Evolutionary conservation across 2,888 invertebrate genomes (phyloP).

Genomic region (Synergus japonicus): DNA sequence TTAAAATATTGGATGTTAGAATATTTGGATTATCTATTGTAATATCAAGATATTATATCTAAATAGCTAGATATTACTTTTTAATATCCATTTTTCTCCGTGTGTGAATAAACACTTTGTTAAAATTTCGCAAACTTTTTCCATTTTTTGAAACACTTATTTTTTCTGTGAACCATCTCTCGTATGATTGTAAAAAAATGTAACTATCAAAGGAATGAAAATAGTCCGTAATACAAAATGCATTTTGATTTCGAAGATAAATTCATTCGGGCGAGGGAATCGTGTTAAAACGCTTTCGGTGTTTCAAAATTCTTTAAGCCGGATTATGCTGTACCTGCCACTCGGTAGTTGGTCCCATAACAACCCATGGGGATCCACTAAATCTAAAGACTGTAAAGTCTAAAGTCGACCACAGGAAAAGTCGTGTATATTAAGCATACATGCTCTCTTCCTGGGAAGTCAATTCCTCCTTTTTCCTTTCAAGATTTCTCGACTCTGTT

Average conservation of each 20-base stretch:
- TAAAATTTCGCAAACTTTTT: too few relatives aligned
- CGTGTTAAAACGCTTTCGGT: conserved; percentile 75
- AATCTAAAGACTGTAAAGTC: conserved; percentile 17
- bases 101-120: too few relatives aligned
- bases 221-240: conserved; percentile 16
- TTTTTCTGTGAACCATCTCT: too few relatives aligned
- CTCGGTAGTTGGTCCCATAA: conserved; percentile 58
- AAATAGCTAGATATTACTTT: too few relatives aligned
- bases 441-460: background rate
- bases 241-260: conserved; percentile 33
- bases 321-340: conserved; percentile 71
- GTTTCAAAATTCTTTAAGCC: conserved; percentile 74
- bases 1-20: too few relatives aligned
- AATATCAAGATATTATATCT: too few relatives aligned
- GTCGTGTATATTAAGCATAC: background rate
- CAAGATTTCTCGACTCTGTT: too few relatives aligned
- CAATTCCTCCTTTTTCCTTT: background rate
- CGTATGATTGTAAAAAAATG: too few relatives aligned
- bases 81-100: too few relatives aligned
- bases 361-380: background rate
- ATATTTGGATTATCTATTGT: too few relatives aligned
- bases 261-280: conserved; percentile 52
- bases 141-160: too few relatives aligned
- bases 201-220: too few relatives aligned
- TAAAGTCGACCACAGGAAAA: conserved; percentile 19